Percentiles rank a stretch among this genome's conserved stretches.
Conservation (phyloP, 2,888 invertebrate species). For the Nomada flava region DNA sequence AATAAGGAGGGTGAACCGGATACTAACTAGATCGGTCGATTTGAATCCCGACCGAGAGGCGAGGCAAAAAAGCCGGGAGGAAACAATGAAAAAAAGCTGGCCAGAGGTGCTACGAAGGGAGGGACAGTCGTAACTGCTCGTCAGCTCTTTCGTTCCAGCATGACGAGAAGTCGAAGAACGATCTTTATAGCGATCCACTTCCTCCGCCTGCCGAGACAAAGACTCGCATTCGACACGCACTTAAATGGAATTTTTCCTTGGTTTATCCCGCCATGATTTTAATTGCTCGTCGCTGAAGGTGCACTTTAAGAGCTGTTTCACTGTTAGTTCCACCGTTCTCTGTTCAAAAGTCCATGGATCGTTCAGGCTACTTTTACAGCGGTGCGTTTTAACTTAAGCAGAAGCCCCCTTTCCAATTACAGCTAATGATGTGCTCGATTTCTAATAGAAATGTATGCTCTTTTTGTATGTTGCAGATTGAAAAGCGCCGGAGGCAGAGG, state of each 20-base stretch:
- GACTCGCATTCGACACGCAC: conserved; percentile 4
- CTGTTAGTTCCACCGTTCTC: not conserved
- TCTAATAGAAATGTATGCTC: conserved; percentile 9
- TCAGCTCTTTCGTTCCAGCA: conserved; percentile 32
- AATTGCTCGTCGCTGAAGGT: conserved; percentile 6
- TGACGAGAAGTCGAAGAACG: conserved; percentile 43
- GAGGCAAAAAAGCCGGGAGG: conserved; percentile 33
- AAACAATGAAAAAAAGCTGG: conserved; percentile 17
- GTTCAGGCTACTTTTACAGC: not conserved
- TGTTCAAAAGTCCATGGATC: not conserved
- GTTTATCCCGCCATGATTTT: not conserved
- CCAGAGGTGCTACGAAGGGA: conserved; percentile 20
- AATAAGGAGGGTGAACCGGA: conserved; percentile 50
- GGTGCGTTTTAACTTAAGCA: too few species aligned
- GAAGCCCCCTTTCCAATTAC: not conserved
- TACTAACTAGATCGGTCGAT: conserved; percentile 67
- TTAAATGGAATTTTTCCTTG: conserved; percentile 5
- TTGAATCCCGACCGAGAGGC: conserved; percentile 44
- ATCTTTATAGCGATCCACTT: conserved; percentile 38
- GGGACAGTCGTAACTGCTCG: conserved; percentile 39
- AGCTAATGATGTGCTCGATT: not conserved
- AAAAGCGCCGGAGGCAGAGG: conserved; percentile 82
- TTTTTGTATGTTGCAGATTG: conserved; percentile 77
- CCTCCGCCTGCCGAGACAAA: conserved; percentile 32
- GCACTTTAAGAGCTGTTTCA: not conserved